Evolutionary conservation across 2,888 invertebrate species (phyloP).

Genomic region (Erannis defoliaria): DNA sequence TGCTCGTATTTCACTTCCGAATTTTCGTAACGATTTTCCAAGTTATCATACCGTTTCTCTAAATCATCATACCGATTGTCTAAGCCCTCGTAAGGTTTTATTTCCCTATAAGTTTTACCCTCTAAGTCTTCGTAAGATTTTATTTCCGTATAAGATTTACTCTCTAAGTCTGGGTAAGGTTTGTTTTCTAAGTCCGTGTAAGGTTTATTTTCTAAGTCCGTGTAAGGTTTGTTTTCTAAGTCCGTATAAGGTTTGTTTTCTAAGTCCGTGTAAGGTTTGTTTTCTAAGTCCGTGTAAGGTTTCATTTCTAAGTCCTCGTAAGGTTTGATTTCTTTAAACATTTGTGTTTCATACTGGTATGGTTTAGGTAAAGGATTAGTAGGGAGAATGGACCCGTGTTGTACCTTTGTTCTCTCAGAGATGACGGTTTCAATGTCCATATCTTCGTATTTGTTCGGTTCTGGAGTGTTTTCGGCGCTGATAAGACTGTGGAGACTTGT

Average conservation of each 20-base stretch:
- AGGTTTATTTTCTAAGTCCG: constrained; percentile 1
- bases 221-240: constrained; percentile 21
- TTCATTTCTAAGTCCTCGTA: constrained; percentile 42
- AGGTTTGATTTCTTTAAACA: constrained; percentile 50
- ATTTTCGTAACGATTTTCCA: constrained; percentile 36
- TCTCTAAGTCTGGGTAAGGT: constrained; percentile 23
- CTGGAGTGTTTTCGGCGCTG: constrained; percentile 77
- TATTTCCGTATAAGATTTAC: constrained; percentile 28
- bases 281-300: constrained; percentile 22
- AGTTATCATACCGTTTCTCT: constrained; percentile 3
- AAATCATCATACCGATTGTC: constrained; percentile 36
- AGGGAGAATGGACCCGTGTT: constrained; percentile 81
- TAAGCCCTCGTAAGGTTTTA: constrained; percentile 21
- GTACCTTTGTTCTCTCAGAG: constrained; percentile 82
- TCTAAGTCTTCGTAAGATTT: constrained; percentile 25
- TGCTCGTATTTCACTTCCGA: constrained; percentile 25
- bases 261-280: constrained; percentile 27
- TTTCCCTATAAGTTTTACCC: constrained; percentile 19
- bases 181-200: constrained; percentile 22
- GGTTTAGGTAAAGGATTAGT: constrained; percentile 78
- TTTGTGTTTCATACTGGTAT: constrained; percentile 41
- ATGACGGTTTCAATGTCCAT: constrained; percentile 74
- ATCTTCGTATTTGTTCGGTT: constrained; percentile 68
- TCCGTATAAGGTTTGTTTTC: constrained; percentile 26
- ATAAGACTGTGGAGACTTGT: constrained; percentile 87